Conservation (phyloP, 2,888 invertebrate species). For the Erebia ligea region DNA sequence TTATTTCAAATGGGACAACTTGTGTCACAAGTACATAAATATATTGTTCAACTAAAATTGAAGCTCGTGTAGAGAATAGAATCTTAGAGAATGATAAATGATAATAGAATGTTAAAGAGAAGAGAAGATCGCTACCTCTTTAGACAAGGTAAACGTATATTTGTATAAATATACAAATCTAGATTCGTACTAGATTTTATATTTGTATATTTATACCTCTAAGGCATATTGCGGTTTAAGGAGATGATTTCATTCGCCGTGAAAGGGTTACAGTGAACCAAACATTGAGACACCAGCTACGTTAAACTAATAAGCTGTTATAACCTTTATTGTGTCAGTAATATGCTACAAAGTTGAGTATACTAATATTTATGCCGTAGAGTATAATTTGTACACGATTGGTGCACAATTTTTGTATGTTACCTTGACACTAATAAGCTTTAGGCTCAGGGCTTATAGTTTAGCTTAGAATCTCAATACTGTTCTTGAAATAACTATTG, state of each 20-base stretch:
- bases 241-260: conserved; percentile 42
- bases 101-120: no score
- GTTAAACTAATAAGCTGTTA: conserved; percentile 18
- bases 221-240: conserved; percentile 33
- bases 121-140: no score
- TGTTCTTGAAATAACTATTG: neutral
- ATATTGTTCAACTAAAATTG: no score
- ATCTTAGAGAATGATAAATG: no score
- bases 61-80: no score
- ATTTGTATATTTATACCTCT: no score
- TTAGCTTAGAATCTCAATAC: conserved; percentile 29
- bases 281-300: neutral
- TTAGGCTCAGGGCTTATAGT: conserved; percentile 30
- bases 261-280: conserved; percentile 35
- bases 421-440: conserved; percentile 39
- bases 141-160: no score
- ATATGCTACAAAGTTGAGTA: conserved; percentile 21
- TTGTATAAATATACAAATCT: conserved; percentile 8
- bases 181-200: no score
- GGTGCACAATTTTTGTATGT: conserved; percentile 37
- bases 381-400: conserved; percentile 9
- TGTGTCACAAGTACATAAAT: no score
- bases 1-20: no score
- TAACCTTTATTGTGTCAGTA: conserved; percentile 13
- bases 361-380: conserved; percentile 3